A percentile compares a stretch with the other conserved stretches of the same genome.
Evolutionary conservation across 2,797 vertebrate species (phyloP).

Genomic region (Florisuga fusca): DNA sequence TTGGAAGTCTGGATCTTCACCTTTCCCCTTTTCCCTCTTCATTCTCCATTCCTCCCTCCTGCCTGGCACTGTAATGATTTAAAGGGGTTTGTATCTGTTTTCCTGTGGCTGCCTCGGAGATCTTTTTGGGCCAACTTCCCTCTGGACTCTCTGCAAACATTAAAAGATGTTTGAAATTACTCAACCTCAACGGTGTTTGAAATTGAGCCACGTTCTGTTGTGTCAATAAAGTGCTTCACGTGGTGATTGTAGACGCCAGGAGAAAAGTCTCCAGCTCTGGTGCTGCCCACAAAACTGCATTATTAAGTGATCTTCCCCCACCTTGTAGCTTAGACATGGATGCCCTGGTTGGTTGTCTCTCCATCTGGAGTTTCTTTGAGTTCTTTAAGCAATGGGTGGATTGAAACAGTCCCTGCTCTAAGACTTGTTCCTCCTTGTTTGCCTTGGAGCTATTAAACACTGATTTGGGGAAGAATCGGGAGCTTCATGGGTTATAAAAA

Average conservation of each 20-base stretch:
- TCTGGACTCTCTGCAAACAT: constrained; percentile 48
- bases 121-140: constrained; percentile 4
- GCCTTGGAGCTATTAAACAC: not conserved
- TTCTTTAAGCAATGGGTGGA: not conserved
- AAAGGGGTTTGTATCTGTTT: not conserved
- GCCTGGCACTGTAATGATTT: not conserved
- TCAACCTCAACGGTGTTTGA: constrained; percentile 49
- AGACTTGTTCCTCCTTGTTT: not conserved
- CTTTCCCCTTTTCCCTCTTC: not conserved
- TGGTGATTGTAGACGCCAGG: not conserved
- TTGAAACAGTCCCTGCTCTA: not conserved
- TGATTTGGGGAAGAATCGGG: not conserved
- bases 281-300: constrained; percentile 24
- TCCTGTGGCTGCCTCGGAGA: constrained; percentile 26
- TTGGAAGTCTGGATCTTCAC: constrained; percentile 12
- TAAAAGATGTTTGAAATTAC: constrained; percentile 68
- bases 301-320: not conserved
- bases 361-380: not conserved
- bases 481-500: not conserved
- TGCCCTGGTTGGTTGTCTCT: not conserved
- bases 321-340: not conserved
- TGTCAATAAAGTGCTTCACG: constrained; percentile 49
- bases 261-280: constrained; percentile 24
- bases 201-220: constrained; percentile 56
- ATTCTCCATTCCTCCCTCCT: not conserved